phyloP scores from a whole-genome alignment of 2,888 invertebrate species.

The Caenorhabditis sp. region DNA sequence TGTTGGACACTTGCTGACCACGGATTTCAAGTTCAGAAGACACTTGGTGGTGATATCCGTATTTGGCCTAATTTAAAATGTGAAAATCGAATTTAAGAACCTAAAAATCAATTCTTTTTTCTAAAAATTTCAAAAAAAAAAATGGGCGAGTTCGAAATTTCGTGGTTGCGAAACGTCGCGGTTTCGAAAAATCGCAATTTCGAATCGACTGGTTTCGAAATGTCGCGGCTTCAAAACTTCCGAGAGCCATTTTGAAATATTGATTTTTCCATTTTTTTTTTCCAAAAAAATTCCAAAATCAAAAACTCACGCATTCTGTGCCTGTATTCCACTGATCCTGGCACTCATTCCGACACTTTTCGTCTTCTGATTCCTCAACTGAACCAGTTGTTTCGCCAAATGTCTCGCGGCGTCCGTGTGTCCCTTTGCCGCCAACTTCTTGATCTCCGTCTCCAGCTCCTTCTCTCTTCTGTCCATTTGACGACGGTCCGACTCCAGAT shows the following conservation, averaged over 20 bases:
- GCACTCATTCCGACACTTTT: slow-evolving; percentile 91
- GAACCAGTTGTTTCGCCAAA: slow-evolving; percentile 92
- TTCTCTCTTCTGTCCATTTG: slow-evolving; percentile 93
- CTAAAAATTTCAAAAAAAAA: too few relatives aligned
- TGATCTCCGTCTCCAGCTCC: slow-evolving; percentile 91
- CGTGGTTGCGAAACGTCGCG: too few relatives aligned
- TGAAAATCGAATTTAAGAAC: too few relatives aligned
- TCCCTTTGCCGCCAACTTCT: slow-evolving; percentile 92
- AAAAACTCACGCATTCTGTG: slow-evolving; percentile 44
- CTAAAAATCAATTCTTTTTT: too few relatives aligned
- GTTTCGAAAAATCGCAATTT: too few relatives aligned
- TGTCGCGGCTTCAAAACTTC: too few relatives aligned
- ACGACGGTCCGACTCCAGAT: slow-evolving; percentile 90
- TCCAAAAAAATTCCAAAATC: not conserved
- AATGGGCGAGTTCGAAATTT: too few relatives aligned
- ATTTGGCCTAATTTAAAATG: too few relatives aligned
- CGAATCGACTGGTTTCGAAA: too few relatives aligned
- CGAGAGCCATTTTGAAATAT: not conserved
- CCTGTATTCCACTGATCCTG: slow-evolving; percentile 89
- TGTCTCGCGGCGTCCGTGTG: slow-evolving; percentile 88
- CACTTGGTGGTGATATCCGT: too few relatives aligned
- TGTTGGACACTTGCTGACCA: too few relatives aligned
- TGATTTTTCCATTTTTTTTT: not conserved
- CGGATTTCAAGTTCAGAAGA: too few relatives aligned
- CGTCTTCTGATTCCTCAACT: slow-evolving; percentile 92